Base-by-base conservation (phyloP, 2,888 invertebrate species). In the Drosophila aldrichi region DNA sequence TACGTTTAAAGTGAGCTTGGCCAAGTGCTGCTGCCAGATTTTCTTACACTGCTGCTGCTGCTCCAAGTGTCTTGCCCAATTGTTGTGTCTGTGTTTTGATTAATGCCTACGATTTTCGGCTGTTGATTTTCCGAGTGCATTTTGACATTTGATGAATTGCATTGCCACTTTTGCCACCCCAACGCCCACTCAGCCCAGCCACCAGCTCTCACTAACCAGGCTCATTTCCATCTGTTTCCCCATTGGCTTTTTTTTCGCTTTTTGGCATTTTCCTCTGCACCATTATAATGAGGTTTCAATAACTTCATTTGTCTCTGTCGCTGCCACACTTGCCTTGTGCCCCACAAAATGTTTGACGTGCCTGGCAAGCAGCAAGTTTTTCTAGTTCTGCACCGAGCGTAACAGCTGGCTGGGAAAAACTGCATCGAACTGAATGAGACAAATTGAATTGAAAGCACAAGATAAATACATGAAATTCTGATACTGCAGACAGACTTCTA, bases 261-360 rank as follows among this genome's bases (percentile, higher is more conserved):
- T 70, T 70, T 65, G 55, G 68, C 68, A 61, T 59, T 77, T 67
- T 70, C 46, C 55, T 71, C 74, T 77, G 66, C 74, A 70, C 82
- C 80, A 73, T 78, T 88, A 74, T 85, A 85, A 85, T 88, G 87
- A 83, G 84, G 76, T 88, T 89, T 86, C 89, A 71, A 89, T 89
- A 82, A 84, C 88, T 89, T 82, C 86, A 86, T 86, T 86, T 86
- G 82, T 89, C 89, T 87, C 82, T 89, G 86, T 86, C 86, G 54
- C 60, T 63, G 73, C 74, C 88, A 88, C 67, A 79, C 79, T 87
- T 81, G 67, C 61, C 66, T 52, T 65, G 48, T 65, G 67, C 56
- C 69, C 64, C 61, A 72, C 55, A 64, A 55, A 46, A 40, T 40
- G 46, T 41, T 72, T 58, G 61, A 67, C 49, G 48, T 49, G 34